phyloP scores from a whole-genome alignment of 1,140 invertebrate species.

The Bombus affinis region DNA sequence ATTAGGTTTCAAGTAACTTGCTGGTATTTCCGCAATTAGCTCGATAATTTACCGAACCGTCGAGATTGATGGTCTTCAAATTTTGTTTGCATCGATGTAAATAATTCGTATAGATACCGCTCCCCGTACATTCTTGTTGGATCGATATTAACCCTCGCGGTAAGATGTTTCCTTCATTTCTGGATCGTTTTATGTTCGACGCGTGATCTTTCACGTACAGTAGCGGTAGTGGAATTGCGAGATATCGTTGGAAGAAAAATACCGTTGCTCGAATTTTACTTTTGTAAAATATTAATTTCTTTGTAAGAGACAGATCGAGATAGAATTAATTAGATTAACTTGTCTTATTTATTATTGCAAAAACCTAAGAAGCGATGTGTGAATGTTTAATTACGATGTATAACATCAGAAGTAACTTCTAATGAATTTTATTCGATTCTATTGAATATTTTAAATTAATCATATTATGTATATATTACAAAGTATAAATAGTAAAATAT shows the following conservation, averaged over 20 bases:
- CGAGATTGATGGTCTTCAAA: slow-evolving; percentile 5
- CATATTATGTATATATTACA: no score
- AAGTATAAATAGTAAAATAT: no score
- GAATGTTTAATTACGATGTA: no score
- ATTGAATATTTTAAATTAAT: no score
- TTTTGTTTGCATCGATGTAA: slow-evolving; percentile 14
- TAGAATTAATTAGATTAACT: no score
- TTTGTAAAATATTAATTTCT: no score
- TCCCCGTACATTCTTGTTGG: not conserved
- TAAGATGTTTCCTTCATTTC: not conserved
- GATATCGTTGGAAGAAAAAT: not conserved
- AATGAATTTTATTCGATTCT: no score
- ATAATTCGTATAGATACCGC: not conserved
- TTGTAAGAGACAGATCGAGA: no score
- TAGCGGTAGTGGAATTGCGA: not conserved
- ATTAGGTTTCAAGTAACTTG: slow-evolving; percentile 35
- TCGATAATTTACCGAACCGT: slow-evolving; percentile 10
- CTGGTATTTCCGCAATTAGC: slow-evolving; percentile 17
- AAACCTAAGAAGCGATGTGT: no score
- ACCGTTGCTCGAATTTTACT: not conserved
- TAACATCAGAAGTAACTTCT: no score
- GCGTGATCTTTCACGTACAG: not conserved
- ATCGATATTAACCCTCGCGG: not conserved
- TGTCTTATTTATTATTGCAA: no score
- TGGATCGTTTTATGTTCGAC: no score